Evolutionary conservation across 2,888 invertebrate genomes (phyloP).

Genomic region (Hedya salicella): DNA sequence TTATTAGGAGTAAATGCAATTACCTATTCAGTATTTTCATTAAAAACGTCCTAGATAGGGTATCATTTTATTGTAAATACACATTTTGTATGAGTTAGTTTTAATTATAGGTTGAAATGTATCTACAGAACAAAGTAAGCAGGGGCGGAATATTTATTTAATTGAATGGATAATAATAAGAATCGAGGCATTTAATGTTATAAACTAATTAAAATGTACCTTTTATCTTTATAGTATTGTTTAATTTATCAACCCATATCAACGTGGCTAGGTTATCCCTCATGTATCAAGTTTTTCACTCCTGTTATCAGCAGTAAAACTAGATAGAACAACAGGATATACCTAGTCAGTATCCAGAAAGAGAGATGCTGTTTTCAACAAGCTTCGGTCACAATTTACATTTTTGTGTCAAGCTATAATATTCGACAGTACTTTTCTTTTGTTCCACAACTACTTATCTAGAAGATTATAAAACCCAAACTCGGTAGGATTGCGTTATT

Average conservation of each 20-base stretch:
- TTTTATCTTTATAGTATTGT: conserved; percentile 9
- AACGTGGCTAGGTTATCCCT: too few species aligned
- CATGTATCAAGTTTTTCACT: too few species aligned
- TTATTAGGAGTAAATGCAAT: conserved; percentile 23
- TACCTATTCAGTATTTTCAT: conserved; percentile 40
- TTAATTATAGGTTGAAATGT: conserved; percentile 23
- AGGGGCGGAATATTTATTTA: conserved; percentile 38
- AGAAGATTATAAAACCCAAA: too few species aligned
- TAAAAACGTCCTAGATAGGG: conserved; percentile 1
- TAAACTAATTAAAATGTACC: conserved; percentile 37
- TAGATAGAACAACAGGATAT: too few species aligned
- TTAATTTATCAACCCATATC: conserved; percentile 13
- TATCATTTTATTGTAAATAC: conserved; percentile 35
- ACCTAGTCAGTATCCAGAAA: too few species aligned
- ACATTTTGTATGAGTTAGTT: conserved; percentile 19
- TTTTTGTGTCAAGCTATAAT: too few species aligned
- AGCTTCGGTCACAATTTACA: too few species aligned
- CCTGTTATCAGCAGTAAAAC: too few species aligned
- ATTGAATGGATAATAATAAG: conserved; percentile 4
- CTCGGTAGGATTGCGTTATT: too few species aligned
- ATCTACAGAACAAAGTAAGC: conserved; percentile 36
- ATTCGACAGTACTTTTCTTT: too few species aligned
- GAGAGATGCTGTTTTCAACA: too few species aligned
- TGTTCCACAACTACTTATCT: too few species aligned
- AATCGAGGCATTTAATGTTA: conserved; percentile 35